These are phyloP conservation scores for Dynastes hyllus DNA, from an alignment of 2,888 invertebrate genomes.

Conservation along the genomic window DNA sequence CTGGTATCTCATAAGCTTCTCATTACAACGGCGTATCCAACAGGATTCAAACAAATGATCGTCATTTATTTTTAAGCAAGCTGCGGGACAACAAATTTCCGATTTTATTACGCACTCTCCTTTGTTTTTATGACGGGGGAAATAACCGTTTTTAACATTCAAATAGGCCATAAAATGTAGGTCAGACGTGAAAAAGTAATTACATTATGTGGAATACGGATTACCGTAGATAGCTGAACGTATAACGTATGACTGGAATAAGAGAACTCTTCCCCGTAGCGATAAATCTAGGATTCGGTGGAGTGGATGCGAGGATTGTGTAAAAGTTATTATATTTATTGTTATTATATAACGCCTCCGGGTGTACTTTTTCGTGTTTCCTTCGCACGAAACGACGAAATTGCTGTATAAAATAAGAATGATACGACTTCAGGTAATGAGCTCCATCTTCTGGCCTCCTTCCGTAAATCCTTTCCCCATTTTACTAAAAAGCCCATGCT, in stretches of 20 bases:
- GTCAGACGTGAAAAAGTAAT: conserved; percentile 41
- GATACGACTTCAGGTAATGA: conserved; percentile 45
- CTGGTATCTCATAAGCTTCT: conserved; percentile 2
- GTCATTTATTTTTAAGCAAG: conserved; percentile 38
- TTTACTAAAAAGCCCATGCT: neutral
- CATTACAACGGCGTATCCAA: conserved; percentile 1
- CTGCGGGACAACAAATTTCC: conserved; percentile 24
- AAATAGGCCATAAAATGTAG: conserved; percentile 37
- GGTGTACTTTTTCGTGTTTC: conserved; percentile 35
- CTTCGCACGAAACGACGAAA: conserved; percentile 32
- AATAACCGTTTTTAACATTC: conserved; percentile 42
- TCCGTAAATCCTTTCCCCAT: conserved; percentile 31
- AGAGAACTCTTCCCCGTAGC: neutral
- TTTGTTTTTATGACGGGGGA: conserved; percentile 27
- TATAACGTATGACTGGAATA: conserved; percentile 27
- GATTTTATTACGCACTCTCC: conserved; percentile 20
- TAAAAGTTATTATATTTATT: conserved; percentile 46
- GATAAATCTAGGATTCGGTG: conserved; percentile 37
- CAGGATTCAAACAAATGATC: conserved; percentile 19
- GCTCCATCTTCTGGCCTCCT: conserved; percentile 26
- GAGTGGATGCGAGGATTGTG: conserved; percentile 25
- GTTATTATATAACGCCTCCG: conserved; percentile 43
- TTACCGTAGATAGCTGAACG: conserved; percentile 22
- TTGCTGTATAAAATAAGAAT: conserved; percentile 47
- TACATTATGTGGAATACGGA: conserved; percentile 20